Base-by-base conservation (phyloP, 2,797 vertebrate species). In the Enoplosus armatus region DNA sequence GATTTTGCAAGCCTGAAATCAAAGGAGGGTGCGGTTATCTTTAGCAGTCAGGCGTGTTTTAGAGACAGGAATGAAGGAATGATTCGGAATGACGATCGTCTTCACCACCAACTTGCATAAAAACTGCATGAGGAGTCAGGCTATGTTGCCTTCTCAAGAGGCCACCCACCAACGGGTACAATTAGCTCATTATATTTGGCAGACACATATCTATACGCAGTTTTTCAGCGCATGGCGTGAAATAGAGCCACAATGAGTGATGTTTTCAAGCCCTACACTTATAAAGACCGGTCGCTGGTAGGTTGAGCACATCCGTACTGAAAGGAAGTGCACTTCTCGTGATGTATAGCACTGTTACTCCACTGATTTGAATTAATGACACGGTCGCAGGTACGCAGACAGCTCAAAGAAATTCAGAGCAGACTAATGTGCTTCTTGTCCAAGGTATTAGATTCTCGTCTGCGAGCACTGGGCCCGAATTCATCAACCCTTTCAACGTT, bases 301-400 rank as follows among this genome's bases (percentile, higher is more conserved):
- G 26, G 39, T 24, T 29, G 33, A 61, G 60, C 20, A 43, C 18
- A 58, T 61, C 41, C 2, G 24, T 15, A 16, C 47, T 63, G 60
- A 78, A 16, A 71, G 71, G 68, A 77, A 85, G 54, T 62, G 35
- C 59, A 26, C 20, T 59, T 58, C 61, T 31, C 59, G 55, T 82
- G 80, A 85, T 75, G 64, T n/a, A 74, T 65, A 0, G 69, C 12
- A 0, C 43, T 33, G 41, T 78, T 26, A 24, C 47, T 27, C 5
- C 27, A 3, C 31, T 58, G 55, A 86, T 84, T 64, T 74, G 56
- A 72, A 87, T 48, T 66, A 55, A 87, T 83, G 85, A 56, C 61
- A 37, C 39, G 10, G 60, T 31, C 27, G 41, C 43, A 61, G 47
- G 18, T 70, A 10, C 3, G 2, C 26, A 31, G 29, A 31, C 39